phyloP scores from a whole-genome alignment of 1,140 invertebrate species.

The Sogatella furcifera region DNA sequence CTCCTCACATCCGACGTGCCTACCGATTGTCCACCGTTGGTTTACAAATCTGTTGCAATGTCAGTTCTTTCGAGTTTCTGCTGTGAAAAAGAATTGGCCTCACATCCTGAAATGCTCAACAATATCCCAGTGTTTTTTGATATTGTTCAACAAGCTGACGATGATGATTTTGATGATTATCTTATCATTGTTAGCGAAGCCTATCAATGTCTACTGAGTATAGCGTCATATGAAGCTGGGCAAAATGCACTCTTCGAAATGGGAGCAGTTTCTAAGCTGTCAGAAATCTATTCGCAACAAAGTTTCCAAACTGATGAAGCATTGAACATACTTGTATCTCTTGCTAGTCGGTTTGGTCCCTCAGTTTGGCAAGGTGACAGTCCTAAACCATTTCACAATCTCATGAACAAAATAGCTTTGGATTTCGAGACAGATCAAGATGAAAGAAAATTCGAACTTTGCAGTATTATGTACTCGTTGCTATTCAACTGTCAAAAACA shows the following conservation, averaged over 20 bases:
- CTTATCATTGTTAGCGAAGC: constrained; percentile 80
- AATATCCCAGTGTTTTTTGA: constrained; percentile 70
- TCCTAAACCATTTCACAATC: constrained; percentile 60
- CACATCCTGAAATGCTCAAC: constrained; percentile 66
- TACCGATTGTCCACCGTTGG: constrained; percentile 69
- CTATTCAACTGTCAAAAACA: constrained; percentile 57
- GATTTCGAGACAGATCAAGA: constrained; percentile 81
- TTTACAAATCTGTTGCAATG: constrained; percentile 82
- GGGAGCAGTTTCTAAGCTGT: constrained; percentile 67
- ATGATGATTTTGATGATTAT: constrained; percentile 59
- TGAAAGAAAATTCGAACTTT: constrained; percentile 79
- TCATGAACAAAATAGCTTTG: constrained; percentile 72
- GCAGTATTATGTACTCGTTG: constrained; percentile 58
- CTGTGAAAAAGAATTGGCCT: constrained; percentile 60
- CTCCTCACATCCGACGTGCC: constrained; percentile 61
- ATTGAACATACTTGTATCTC: constrained; percentile 58
- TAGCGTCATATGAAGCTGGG: constrained; percentile 58
- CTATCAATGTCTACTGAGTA: constrained; percentile 69
- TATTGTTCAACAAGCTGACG: constrained; percentile 66
- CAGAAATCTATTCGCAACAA: constrained; percentile 71
- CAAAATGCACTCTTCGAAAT: constrained; percentile 62
- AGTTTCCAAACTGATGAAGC: constrained; percentile 81
- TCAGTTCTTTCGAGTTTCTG: constrained; percentile 77
- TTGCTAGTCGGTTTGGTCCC: constrained; percentile 55
- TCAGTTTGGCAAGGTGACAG: constrained; percentile 57